Evolutionary conservation across 2,113 vertebrate genomes (phyloP).

Genomic region (Microtus richardsoni): DNA sequence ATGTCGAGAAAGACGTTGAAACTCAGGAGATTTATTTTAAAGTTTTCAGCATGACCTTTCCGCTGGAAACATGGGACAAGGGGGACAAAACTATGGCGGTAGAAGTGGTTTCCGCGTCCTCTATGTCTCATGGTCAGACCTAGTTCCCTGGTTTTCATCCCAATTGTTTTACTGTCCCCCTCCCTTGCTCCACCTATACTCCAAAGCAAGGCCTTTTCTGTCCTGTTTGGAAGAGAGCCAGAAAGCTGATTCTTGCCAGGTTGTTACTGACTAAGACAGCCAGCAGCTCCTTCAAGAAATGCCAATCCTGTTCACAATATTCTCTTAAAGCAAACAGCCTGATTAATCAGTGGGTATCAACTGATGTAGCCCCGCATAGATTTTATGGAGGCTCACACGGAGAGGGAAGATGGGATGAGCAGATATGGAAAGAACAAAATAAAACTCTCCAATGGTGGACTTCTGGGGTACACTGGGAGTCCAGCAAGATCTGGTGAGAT

Average conservation of each 20-base stretch:
- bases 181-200: not conserved
- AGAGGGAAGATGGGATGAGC: not conserved
- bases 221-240: constrained; percentile 20
- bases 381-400: not conserved
- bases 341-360: not conserved
- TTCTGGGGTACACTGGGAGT: not conserved
- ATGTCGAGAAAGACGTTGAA: not conserved
- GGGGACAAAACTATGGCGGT: not conserved
- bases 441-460: not conserved
- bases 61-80: not conserved
- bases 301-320: not conserved
- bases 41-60: not conserved
- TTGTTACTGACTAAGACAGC: not conserved
- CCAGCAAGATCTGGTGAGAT: not conserved
- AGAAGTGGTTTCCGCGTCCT: not conserved
- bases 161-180: not conserved
- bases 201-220: constrained; percentile 31
- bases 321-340: not conserved
- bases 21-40: not conserved
- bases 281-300: constrained; percentile 29
- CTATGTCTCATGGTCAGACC: not conserved
- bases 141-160: not conserved
- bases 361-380: not conserved
- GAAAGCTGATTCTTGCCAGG: constrained; percentile 6
- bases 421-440: not conserved